Conservation (phyloP, 2,113 vertebrate species). For the Rhizomys pruinosus region DNA sequence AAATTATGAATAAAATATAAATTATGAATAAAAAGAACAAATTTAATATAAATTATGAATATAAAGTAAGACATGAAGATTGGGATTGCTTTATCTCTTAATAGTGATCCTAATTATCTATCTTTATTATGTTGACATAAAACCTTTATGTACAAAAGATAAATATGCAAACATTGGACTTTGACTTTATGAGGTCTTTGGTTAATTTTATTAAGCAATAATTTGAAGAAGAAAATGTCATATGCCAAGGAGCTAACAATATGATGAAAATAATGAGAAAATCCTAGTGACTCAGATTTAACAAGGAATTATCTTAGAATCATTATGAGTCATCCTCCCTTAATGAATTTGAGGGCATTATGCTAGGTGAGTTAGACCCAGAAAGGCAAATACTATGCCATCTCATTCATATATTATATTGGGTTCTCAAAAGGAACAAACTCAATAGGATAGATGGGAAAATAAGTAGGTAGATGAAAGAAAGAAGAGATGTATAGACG, state of each 20-base stretch:
- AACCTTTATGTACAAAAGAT: not conserved
- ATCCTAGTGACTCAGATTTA: not conserved
- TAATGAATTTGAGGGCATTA: not conserved
- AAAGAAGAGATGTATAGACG: not conserved
- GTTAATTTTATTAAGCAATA: conserved; percentile 46
- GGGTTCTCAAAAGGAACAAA: not conserved
- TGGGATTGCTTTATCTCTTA: not conserved
- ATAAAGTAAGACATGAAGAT: not conserved
- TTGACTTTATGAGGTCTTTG: not conserved
- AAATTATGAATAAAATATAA: conserved; percentile 52
- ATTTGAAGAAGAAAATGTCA: conserved; percentile 66
- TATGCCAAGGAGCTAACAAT: conserved; percentile 29
- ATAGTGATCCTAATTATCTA: conserved; percentile 28
- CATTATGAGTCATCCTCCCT: not conserved
- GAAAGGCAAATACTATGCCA: not conserved
- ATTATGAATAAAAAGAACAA: conserved; percentile 42
- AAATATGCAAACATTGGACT: conserved; percentile 43
- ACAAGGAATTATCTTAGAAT: not conserved
- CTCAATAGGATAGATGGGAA: fast-evolving
- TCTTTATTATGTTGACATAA: conserved; percentile 38
- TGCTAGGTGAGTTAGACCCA: not conserved
- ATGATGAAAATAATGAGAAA: conserved; percentile 43
- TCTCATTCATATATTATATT: not conserved
- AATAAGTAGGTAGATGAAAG: too few relatives aligned
- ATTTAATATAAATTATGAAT: conserved; percentile 53